Conservation (phyloP, 2,113 vertebrate genomes). For the Quiscalus mexicanus region DNA sequence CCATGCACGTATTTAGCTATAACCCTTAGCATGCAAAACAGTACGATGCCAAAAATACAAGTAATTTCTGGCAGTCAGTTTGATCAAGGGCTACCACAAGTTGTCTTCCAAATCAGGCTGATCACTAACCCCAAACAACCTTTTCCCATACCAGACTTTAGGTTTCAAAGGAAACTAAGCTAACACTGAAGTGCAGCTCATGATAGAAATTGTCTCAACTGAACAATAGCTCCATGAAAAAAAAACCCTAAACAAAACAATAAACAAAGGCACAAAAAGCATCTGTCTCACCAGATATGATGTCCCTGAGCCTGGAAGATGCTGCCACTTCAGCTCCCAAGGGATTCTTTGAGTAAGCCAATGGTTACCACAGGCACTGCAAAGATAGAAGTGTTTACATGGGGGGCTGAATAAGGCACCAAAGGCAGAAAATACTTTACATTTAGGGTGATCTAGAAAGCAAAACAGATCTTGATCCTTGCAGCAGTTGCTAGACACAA, state of each 20-base stretch:
- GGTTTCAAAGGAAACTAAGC: background rate
- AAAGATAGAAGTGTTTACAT: background rate
- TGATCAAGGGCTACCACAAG: background rate
- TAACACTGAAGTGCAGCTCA: background rate
- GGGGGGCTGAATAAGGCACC: background rate
- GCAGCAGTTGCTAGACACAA: background rate
- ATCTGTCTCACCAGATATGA: background rate
- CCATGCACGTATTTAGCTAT: rapidly evolving
- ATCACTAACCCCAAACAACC: background rate
- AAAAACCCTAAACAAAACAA: no score
- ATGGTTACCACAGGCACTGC: background rate
- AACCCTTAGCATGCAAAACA: background rate
- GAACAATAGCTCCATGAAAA: background rate
- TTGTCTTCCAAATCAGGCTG: background rate
- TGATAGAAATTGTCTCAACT: background rate
- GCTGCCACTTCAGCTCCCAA: background rate
- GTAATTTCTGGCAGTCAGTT: background rate
- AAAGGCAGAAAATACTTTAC: background rate
- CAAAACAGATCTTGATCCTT: background rate
- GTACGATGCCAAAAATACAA: background rate
- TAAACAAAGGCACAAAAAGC: background rate
- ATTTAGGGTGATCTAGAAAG: background rate
- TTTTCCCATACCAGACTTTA: background rate
- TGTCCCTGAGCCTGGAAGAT: background rate
- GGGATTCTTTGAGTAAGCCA: background rate